Evolutionary conservation across 1,140 invertebrate species (phyloP).

Genomic region (Nixonia krombeini): DNA sequence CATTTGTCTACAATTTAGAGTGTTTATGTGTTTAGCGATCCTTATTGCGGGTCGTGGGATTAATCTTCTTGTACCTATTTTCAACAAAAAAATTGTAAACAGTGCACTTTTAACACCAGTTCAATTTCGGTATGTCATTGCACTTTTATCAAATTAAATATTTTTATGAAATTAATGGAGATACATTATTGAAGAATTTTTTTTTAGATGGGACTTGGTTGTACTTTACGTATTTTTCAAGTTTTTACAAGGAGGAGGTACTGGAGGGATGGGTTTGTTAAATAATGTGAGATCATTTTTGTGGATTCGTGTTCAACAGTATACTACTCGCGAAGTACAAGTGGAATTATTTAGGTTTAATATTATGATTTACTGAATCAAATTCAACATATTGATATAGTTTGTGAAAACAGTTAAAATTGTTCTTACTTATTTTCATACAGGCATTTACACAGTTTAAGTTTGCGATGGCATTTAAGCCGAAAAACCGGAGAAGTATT

Average conservation of each 20-base stretch:
- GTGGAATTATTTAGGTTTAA: constrained; percentile 73
- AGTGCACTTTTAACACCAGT: constrained; percentile 64
- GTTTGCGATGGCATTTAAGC: constrained; percentile 90
- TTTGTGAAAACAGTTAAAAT: background rate
- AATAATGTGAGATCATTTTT: constrained; percentile 92
- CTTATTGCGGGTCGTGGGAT: constrained; percentile 87
- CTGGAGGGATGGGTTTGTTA: constrained; percentile 91
- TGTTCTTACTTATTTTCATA: constrained; percentile 29
- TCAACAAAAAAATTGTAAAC: constrained; percentile 86
- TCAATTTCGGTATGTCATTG: constrained; percentile 60
- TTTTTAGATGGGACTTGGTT: constrained; percentile 89
- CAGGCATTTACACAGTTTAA: constrained; percentile 87
- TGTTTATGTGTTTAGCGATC: constrained; percentile 86
- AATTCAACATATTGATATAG: constrained; percentile 2
- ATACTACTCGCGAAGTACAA: constrained; percentile 92
- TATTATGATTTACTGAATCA: constrained; percentile 4
- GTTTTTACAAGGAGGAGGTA: constrained; percentile 93
- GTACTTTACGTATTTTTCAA: constrained; percentile 89
- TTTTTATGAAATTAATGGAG: constrained; percentile 34
- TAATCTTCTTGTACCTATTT: constrained; percentile 95
- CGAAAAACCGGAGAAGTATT: constrained; percentile 97
- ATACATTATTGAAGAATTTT: too few species aligned
- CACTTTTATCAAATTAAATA: too few species aligned
- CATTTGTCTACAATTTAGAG: constrained; percentile 82
- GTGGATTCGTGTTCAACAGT: constrained; percentile 97